Base-by-base conservation (phyloP, 2,797 vertebrate genomes). In the Falco rusticolus region DNA sequence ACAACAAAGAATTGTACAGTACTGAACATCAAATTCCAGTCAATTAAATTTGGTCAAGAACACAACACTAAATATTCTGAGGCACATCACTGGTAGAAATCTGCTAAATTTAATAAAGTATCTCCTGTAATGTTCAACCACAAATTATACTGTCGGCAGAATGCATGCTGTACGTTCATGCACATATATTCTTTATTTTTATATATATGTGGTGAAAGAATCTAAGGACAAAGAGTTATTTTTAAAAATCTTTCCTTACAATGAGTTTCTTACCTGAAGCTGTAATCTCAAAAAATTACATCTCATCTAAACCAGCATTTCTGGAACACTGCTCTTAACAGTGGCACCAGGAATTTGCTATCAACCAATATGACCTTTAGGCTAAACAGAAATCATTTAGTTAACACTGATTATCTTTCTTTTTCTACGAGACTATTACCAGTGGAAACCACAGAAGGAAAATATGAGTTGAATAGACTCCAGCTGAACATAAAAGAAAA, bases 401-500 rank as follows among this genome's bases (percentile, higher is more conserved):
- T 50, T 64, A 34, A 57, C 4, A 10, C 12, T 41, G 60, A 75
- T 63, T 6, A 74, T n/a, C 31, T 34, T 84, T 37, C 18, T 72
- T 81, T 57, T 72, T 39, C 54, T 3, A 41, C 13, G 26, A 53
- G 33, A 57, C 28, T 56, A 70, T 54, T 54, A 34, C 15, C 24
- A 64, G 24, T 26, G 31, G 41, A 89, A 93, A 92, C 9, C 60
- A 53, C n/a, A 60, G 43, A 56, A 77, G 21, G 37, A 87, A 72
- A 80, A 77, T 0, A n/a, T 0, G 0, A 79, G 47, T 21, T 76
- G 63, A 78, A 56, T 0, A 91, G 60, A 51, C 15, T 69, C 28
- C 59, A 84, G n/a, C 3, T 56, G 41, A 89, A 72, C 0, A 3
- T 6, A 14, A 37, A 43, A 79, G 76, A 59, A 28, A 15, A 29